phyloP scores from a whole-genome alignment of 2,888 invertebrate genomes.

The Leptinotarsa haldemani region DNA sequence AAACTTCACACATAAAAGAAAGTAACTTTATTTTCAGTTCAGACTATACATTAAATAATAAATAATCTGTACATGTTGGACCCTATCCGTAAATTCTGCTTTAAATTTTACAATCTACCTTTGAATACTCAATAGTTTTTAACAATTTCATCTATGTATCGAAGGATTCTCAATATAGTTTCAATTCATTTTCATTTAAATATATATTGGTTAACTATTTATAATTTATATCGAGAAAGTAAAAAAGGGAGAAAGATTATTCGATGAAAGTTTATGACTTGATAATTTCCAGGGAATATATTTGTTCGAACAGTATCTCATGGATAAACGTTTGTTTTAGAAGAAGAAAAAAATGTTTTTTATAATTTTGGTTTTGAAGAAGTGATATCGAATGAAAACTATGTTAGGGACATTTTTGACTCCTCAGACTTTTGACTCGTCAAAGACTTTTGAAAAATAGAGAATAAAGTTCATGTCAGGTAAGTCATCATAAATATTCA shows the following conservation, averaged over 20 bases:
- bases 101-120: slow-evolving; percentile 28
- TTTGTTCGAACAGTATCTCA: no score
- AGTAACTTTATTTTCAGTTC: slow-evolving; percentile 47
- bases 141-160: slow-evolving; percentile 23
- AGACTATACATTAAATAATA: slow-evolving; percentile 40
- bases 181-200: not conserved
- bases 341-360: no score
- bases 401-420: no score
- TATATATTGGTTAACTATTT: not conserved
- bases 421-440: no score
- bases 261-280: no score
- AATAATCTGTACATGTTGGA: slow-evolving; percentile 50
- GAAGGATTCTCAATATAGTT: slow-evolving; percentile 10
- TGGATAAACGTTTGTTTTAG: no score
- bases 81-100: slow-evolving; percentile 46
- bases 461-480: no score
- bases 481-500: no score
- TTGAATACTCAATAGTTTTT: slow-evolving; percentile 27
- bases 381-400: no score
- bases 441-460: no score
- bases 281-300: no score
- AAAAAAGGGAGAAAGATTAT: not conserved
- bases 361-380: no score
- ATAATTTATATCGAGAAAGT: not conserved
- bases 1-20: slow-evolving; percentile 21